Percentiles rank a stretch among this genome's conserved stretches.
phyloP scores from a whole-genome alignment of 2,888 invertebrate species.

The Microdon myrmicae region DNA sequence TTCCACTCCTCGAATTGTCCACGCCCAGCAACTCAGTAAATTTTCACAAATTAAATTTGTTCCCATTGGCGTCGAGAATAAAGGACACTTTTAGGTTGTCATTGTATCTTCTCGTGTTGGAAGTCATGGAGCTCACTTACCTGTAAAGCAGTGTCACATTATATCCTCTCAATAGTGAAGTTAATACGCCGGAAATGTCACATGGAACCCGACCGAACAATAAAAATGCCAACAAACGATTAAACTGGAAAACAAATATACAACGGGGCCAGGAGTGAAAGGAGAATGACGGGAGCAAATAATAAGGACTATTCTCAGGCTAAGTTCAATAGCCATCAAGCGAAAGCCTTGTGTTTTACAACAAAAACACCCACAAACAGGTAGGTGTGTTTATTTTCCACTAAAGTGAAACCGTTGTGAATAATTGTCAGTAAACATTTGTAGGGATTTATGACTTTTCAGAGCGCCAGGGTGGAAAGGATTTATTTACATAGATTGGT shows the following conservation, averaged over 20 bases:
- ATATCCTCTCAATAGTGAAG: conserved; percentile 25
- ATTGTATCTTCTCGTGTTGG: background rate
- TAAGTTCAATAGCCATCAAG: conserved; percentile 46
- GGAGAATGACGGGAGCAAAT: background rate
- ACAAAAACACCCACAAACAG: too few relatives aligned
- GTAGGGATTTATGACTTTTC: too few relatives aligned
- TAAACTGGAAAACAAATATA: conserved; percentile 35
- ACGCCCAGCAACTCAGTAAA: too few relatives aligned
- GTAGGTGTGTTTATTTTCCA: conserved; percentile 45
- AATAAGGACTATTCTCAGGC: conserved; percentile 41
- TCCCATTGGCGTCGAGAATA: conserved; percentile 9
- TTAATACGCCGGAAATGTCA: conserved; percentile 49
- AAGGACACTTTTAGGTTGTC: background rate
- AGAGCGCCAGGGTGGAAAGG: too few relatives aligned
- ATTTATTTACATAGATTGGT: too few relatives aligned
- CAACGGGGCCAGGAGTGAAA: background rate
- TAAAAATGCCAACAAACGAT: conserved; percentile 48
- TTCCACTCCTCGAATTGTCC: too few relatives aligned
- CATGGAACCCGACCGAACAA: conserved; percentile 40
- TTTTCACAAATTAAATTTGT: conserved; percentile 38
- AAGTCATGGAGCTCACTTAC: conserved; percentile 40
- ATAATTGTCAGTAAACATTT: conserved; percentile 47
- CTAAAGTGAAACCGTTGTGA: conserved; percentile 48
- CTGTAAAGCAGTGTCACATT: conserved; percentile 46
- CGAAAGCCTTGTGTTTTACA: conserved; percentile 38